Evolutionary conservation across 1,140 invertebrate genomes (phyloP).

Genomic region (Cherax quadricarinatus): DNA sequence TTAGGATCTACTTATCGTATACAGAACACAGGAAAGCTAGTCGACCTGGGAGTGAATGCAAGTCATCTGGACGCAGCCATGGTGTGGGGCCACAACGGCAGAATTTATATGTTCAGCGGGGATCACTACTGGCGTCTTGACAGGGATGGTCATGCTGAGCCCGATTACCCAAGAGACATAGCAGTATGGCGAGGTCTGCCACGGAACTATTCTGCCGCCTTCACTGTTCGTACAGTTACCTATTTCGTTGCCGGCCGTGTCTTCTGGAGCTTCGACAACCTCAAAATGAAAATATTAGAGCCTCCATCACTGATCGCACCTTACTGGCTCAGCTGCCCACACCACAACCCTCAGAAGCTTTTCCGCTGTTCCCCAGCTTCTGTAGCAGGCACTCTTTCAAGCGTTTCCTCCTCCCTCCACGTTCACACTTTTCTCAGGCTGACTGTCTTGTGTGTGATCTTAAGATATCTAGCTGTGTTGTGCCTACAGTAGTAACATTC

Average conservation of each 20-base stretch:
- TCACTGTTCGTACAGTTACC: conserved; percentile 82
- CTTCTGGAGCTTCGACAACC: conserved; percentile 95
- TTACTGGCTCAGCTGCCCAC: conserved; percentile 89
- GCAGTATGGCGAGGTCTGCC: conserved; percentile 79
- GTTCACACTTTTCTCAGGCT: background rate
- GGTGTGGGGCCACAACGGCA: conserved; percentile 88
- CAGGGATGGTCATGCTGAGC: conserved; percentile 76
- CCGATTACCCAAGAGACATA: conserved; percentile 80
- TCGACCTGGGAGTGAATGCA: conserved; percentile 82
- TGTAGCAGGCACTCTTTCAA: no score
- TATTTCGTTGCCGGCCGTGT: conserved; percentile 96
- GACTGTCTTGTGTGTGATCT: background rate
- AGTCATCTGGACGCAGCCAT: conserved; percentile 85
- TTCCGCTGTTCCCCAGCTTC: background rate
- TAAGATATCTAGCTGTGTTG: background rate
- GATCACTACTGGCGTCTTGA: conserved; percentile 90
- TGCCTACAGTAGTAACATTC: background rate
- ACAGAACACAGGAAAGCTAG: conserved; percentile 89
- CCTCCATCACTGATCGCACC: conserved; percentile 84
- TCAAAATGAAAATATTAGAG: conserved; percentile 87
- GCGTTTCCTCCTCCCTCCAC: background rate
- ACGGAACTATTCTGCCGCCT: conserved; percentile 78
- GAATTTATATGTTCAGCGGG: conserved; percentile 83
- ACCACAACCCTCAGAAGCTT: background rate
- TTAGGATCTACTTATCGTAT: conserved; percentile 82